These are phyloP conservation scores for Taenaris catops DNA, from an alignment of 2,888 invertebrate species.

Conservation along the genomic window DNA sequence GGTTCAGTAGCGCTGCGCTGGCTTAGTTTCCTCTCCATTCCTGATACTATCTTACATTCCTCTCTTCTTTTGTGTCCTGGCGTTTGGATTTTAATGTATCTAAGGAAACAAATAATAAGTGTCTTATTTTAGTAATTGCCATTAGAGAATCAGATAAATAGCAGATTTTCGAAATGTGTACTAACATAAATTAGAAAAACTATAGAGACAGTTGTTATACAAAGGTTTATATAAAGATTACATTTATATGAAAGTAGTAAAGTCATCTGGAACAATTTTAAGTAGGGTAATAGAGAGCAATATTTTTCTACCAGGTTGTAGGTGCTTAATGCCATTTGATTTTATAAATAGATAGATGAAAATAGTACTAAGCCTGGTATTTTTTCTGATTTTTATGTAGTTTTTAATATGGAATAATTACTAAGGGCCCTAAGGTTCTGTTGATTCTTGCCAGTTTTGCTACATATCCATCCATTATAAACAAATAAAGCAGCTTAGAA, in stretches of 20 bases:
- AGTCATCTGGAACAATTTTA: slow-evolving; percentile 62
- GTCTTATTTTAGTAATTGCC: slow-evolving; percentile 76
- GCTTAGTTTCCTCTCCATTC: slow-evolving; percentile 48
- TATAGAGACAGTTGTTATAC: slow-evolving; percentile 47
- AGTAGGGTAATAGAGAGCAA: slow-evolving; percentile 61
- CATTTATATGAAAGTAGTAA: slow-evolving; percentile 49
- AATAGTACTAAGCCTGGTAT: slow-evolving; percentile 59
- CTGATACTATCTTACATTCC: slow-evolving; percentile 61
- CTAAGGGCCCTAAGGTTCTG: slow-evolving; percentile 43
- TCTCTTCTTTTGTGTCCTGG: slow-evolving; percentile 47
- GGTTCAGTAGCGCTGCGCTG: slow-evolving; percentile 19
- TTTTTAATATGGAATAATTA: slow-evolving; percentile 47
- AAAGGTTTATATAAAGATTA: slow-evolving; percentile 42
- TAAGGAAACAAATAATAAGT: slow-evolving; percentile 72
- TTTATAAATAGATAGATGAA: slow-evolving; percentile 56
- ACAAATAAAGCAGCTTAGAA: slow-evolving; percentile 54
- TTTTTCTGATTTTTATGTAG: slow-evolving; percentile 60
- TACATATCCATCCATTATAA: slow-evolving; percentile 71
- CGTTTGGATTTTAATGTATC: slow-evolving; percentile 44
- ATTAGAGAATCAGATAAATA: slow-evolving; percentile 71
- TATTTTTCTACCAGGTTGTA: slow-evolving; percentile 71
- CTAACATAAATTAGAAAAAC: slow-evolving; percentile 56
- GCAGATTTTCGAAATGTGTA: slow-evolving; percentile 71
- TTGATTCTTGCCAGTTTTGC: slow-evolving; percentile 69
- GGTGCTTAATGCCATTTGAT: slow-evolving; percentile 65